Evolutionary conservation across 2,113 vertebrate species (phyloP), one percentile per base, ranked within the genome.

Genomic region (Gavialis gangeticus): DNA sequence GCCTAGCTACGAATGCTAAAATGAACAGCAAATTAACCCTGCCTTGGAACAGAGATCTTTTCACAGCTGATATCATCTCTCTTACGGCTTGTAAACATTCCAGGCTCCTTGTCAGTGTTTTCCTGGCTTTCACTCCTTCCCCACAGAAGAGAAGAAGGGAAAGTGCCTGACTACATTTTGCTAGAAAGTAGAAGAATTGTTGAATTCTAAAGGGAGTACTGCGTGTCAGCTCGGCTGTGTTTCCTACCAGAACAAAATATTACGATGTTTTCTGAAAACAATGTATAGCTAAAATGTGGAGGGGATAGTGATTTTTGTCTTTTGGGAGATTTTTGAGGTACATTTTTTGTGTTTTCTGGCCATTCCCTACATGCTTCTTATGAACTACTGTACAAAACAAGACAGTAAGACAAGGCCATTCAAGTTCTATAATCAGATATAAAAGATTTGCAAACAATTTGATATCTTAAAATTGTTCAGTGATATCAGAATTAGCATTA

Each of bases 21-120:
- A 97, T 96, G 98, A 98, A 98, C 97, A 98, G 94, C 57, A 22
- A 98, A 98, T 98, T 98, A 98, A 98, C 98, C 98, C 97, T 98
- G 97, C 92, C 82, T 97, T 97, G 96, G 96, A 98, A 98, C 89
- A 84, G 86, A 98, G 95, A 97, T 97, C 93, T 94, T 97, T 97
- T 98, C 97, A 97, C 97, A 98, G 97, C 97, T 97, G 97, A 98
- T 97, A 97, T 76, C 89, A 97, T 97, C 97, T 94, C 93, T 97
- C 96, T 94, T 95, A 95, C 4, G 77, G 88, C 97, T 97, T 96
- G 93, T 96, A 97, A 97, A 97, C 96, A 97, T 90, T 97, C 94
- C 92, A 94, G 79, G 58, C 91, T 96, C 94, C 94, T 93, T 96
- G 89, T 96, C 94, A 62, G 93, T 94, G 83, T 95, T 97, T 97